A percentile compares a stretch with the other conserved stretches of the same genome.
Evolutionary conservation across 2,113 vertebrate genomes (phyloP).

Genomic region (Thalassoma bifasciatum): DNA sequence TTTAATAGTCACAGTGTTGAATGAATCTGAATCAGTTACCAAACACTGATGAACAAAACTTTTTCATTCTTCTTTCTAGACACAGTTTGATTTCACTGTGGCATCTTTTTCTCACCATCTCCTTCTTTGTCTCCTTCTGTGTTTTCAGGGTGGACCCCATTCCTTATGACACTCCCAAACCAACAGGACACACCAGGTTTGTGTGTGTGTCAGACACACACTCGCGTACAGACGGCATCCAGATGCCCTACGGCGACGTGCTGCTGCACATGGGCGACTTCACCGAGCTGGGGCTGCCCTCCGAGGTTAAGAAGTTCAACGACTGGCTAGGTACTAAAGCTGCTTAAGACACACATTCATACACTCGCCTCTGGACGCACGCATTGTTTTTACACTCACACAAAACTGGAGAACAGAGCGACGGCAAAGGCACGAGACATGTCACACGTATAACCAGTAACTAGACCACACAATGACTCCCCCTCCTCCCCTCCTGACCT

Average conservation of each 20-base stretch:
- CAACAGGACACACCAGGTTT: slow-evolving; percentile 97
- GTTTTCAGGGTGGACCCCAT: slow-evolving; percentile 96
- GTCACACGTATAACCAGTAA: slow-evolving; percentile 19
- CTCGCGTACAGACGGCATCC: slow-evolving; percentile 99
- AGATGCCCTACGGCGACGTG: slow-evolving; percentile 99
- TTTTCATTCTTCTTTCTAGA: not conserved
- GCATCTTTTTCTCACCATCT: not conserved
- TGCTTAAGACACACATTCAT: slow-evolving; percentile 26
- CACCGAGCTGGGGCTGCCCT: slow-evolving; percentile 98
- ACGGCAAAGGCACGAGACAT: not conserved
- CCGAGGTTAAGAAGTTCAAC: slow-evolving; percentile 99
- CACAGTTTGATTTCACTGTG: not conserved
- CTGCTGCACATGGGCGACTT: slow-evolving; percentile 98
- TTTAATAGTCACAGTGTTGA: not conserved
- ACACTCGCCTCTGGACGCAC: slow-evolving; percentile 4
- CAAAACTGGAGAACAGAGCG: not conserved
- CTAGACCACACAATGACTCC: slow-evolving; percentile 54
- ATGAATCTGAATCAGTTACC: not conserved
- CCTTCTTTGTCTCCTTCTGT: slow-evolving; percentile 16
- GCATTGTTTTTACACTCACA: not conserved
- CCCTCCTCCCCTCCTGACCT: slow-evolving; percentile 19
- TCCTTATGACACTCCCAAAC: slow-evolving; percentile 97
- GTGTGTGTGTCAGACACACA: slow-evolving; percentile 99
- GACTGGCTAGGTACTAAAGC: slow-evolving; percentile 97
- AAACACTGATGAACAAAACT: not conserved